phyloP scores from a whole-genome alignment of 92 coral and sea anemone species.

The Paragorgia papillata region DNA sequence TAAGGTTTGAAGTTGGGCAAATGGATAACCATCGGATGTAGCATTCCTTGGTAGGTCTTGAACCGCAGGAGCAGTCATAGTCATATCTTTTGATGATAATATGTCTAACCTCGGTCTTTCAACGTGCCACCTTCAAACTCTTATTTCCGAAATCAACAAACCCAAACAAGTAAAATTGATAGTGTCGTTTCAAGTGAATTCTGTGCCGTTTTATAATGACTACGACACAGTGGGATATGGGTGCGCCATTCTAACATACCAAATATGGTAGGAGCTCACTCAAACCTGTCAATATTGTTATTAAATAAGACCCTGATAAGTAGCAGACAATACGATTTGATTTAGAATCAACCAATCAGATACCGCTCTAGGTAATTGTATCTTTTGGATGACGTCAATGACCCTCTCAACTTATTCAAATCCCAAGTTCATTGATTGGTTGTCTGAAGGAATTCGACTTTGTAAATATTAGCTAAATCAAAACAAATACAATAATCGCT shows the following conservation, averaged over 20 bases:
- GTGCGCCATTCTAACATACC: slow-evolving; percentile 50
- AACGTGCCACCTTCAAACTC: slow-evolving; percentile 12
- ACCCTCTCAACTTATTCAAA: slow-evolving; percentile 24
- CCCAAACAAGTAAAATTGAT: slow-evolving; percentile 29
- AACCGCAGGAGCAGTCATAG: slow-evolving; percentile 35
- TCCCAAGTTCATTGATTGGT: slow-evolving; percentile 13
- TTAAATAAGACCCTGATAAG: slow-evolving; percentile 40
- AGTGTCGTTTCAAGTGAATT: slow-evolving; percentile 9
- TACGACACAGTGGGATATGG: slow-evolving; percentile 42
- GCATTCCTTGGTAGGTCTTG: slow-evolving; percentile 25
- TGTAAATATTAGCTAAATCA: slow-evolving; percentile 28
- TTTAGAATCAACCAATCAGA: slow-evolving; percentile 32
- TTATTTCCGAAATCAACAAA: slow-evolving; percentile 43
- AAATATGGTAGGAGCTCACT: slow-evolving; percentile 41
- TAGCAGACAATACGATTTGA: slow-evolving; percentile 40
- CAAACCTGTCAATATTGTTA: slow-evolving; percentile 42
- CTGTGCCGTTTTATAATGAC: slow-evolving; percentile 27
- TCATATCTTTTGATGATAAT: neutral
- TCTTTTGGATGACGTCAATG: slow-evolving; percentile 40
- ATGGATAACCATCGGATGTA: slow-evolving; percentile 29
- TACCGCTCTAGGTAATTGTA: slow-evolving; percentile 9
- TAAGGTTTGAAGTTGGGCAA: slow-evolving; percentile 35
- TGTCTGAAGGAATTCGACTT: slow-evolving; percentile 20
- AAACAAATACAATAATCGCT: slow-evolving; percentile 34
- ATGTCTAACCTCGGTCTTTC: neutral